Evolutionary conservation across 2,113 vertebrate species (phyloP).

Genomic region (Stictonetta naevosa): DNA sequence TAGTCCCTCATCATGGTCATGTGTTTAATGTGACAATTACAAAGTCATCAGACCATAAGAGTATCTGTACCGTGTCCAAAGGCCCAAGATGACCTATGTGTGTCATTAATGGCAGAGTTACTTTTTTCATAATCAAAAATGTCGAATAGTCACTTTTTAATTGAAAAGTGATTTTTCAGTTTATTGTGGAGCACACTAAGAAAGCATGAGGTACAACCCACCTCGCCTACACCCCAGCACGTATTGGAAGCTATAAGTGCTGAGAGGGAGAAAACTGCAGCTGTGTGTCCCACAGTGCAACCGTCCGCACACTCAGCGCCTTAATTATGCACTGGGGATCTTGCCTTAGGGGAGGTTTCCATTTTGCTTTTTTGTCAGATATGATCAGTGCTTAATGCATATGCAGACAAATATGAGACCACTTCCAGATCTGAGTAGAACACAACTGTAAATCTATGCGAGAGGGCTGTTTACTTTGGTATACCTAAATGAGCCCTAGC

Average conservation of each 20-base stretch:
- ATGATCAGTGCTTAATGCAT: background rate
- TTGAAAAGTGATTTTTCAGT: background rate
- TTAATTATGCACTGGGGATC: background rate
- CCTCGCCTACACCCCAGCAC: rapidly evolving
- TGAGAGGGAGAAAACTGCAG: background rate
- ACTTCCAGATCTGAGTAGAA: background rate
- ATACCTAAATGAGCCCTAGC: background rate
- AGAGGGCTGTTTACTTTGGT: background rate
- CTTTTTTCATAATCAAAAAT: background rate
- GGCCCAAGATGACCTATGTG: background rate
- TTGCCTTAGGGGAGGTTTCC: background rate
- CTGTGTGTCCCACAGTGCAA: rapidly evolving
- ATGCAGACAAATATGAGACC: background rate
- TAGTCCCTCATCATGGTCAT: background rate
- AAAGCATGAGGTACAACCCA: background rate
- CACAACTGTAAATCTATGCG: background rate
- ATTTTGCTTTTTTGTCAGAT: background rate
- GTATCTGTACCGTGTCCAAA: background rate
- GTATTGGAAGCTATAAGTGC: background rate
- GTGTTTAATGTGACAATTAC: background rate
- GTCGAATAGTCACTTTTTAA: background rate
- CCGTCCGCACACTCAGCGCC: background rate
- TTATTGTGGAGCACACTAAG: background rate
- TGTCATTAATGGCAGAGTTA: background rate
- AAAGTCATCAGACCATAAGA: background rate